Evolutionary conservation across 2,113 vertebrate species (phyloP), one percentile per base, ranked within the genome.

Genomic region (Bombycilla garrulus): DNA sequence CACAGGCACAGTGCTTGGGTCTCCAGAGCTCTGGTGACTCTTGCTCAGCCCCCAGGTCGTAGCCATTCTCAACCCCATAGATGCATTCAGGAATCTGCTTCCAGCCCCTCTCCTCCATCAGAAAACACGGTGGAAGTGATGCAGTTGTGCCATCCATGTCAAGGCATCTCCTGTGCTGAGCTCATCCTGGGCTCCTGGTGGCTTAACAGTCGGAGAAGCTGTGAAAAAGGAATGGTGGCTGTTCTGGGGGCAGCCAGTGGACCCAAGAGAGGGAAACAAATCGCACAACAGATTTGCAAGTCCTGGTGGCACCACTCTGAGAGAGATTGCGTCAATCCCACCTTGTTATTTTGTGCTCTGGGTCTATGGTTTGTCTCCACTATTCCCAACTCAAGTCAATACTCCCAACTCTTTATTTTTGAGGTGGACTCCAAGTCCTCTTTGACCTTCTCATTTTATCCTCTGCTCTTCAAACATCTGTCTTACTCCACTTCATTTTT

Each of bases 1-100:
- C 60, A 44, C 0, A 38, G 64, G 22, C 22, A 66, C 31, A 38
- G 9, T 36, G 29, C 11, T 81, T 45, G 50, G 23, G 20, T 60
- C 36, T 85, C 57, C 61, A 50, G 3, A 45, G 36, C 81, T 76
- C 86, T 91, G 77, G n/a, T 65, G 73, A 29, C 50, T 42, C 4
- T 19, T 74, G 15, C 58, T 84, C 69, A 60, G 45, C 20, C 23
- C 20, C 13, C 17, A 47, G 38, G 44, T 28, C 0, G 0, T 6
- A 76, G 48, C 40, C 80, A 48, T 92, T 86, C 83, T 86, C n/a
- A 88, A 35, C 3, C 16, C 31, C 35, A n/a, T 16, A 56, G 31
- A 40, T 35, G 29, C 42, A 22, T 69, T 61, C 72, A 72, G 57
- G 25, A n/a, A 79, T 33, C 44, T 76, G 36, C 35, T 86, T 62